Base-by-base conservation (phyloP, 2,888 invertebrate species). In the Ligdia adustata region DNA sequence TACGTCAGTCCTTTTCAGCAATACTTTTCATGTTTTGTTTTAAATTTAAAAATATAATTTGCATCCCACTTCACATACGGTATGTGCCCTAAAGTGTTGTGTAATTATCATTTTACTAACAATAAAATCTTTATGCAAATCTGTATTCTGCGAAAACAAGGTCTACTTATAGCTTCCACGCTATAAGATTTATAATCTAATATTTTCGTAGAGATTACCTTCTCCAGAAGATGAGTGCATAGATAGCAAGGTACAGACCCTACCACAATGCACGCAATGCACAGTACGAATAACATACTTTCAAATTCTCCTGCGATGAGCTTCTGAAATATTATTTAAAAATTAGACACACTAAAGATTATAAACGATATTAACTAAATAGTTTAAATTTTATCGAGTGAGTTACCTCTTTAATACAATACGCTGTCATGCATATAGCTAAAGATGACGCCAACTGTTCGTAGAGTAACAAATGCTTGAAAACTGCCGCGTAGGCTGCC, bases 241-340 rank as follows among this genome's bases (percentile, higher is more conserved):
- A 56, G 22, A 35, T 39, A 45, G 16, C 34, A 34, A 2, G 55
- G 52, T 31, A 56, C 18, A 11, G 35, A 50, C 16, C 26, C 11
- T 4, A 47, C 15, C 1, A 27, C 32, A 6, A 37, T 16, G 13
- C 22, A 22, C 1, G 38, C 20, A 29, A 39, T n/a, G n/a, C 20
- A 50, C 4, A 55, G 29, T 3, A 48, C 22, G 2, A 52, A 11
- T 4, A 50, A 24, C 14, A 55, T 48, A 4, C 45, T 4, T n/a
- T 42, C 22, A 12, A 52, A 22, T 41, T 53, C 46, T 1, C 54
- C 57, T 9, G 32, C 29, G 15, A 49, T 44, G 14, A 50, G 16
- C 47, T 50, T 50, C 55, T 56, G 46, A 49, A 35, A 41, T 13
- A 13, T 2, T 29, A 29, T 5, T n/a, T n/a, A n/a, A n/a, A n/a